Evolutionary conservation across 2,888 invertebrate species (phyloP), one percentile per base, ranked within the genome.

Genomic region (Copidosoma aretas): DNA sequence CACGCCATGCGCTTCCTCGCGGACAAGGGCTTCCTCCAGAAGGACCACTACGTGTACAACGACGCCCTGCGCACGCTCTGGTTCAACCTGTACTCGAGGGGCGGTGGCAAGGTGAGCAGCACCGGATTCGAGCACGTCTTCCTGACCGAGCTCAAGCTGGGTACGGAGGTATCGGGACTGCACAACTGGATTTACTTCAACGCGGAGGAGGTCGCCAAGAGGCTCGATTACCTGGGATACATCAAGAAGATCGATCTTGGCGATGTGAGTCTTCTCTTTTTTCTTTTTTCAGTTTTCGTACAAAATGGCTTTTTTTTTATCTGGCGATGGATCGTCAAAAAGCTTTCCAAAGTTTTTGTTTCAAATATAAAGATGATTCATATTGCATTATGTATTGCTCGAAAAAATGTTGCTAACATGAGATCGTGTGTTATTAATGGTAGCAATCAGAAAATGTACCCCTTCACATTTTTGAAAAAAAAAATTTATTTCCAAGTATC

Each of bases 111-210:
- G 79, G 88, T 93, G 24, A 93, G 95, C 70, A 95, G 96, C 76
- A 93, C 93, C 51, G 97, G 95, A 1, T 97, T 97, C 80, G 97
- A 97, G 83, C 97, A 97, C 79, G 90, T 95, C 24, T 95, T 97
- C 82, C 88, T 96, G 2, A 92, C 94, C 0, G 97, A 97, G 86
- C 86, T 93, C 0, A 94, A 93, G 82, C 89, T 90, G 75, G 89
- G 89, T 54, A 77, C 75, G 3, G 90, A 90, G 77, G 89, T 96
- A 25, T 90, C 85, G 81, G 96, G 96, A 12, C 86, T 97, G 73
- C 97, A 97, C 83, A 95, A 94, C 82, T 97, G 97, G 96, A 86
- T 97, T 41, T 93, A 93, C 83, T 94, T 93, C 77, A 88, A 89
- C 66, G 88, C 88, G 68, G 91, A 94, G 84, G 96, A 97, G 85